Evolutionary conservation across 2,113 vertebrate genomes (phyloP), one percentile per base, ranked within the genome.

Genomic region (Vireo altiloquus): DNA sequence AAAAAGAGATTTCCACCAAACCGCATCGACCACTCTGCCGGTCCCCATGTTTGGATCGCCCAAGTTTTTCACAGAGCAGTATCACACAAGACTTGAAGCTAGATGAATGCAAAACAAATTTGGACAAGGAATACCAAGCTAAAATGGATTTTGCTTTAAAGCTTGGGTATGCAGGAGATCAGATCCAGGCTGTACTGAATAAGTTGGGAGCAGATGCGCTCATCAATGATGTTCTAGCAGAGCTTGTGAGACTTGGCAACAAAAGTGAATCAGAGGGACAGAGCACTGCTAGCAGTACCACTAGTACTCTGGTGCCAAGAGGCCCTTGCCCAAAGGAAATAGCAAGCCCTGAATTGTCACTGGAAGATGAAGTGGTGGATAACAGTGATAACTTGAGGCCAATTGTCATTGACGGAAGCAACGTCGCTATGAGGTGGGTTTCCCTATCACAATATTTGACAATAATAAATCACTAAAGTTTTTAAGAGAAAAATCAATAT

Each of bases 101-200:
- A 39, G 96, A 97, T 18, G 95, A 97, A 57, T 72, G 91, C 35
- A 96, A 96, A 93, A 83, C 95, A 25, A 96, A 97, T 87, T 89
- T 98, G 56, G 98, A 98, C 88, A 98, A 98, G 86, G 99, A 99
- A 89, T 99, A 99, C 92, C 99, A 99, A 97, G 98, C 98, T 50
- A 99, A 99, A 97, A 99, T 99, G 98, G 99, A 99, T 74, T 99
- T 99, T 97, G 99, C 99, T 78, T 97, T 99, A 97, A 99, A 99
- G 97, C 97, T 99, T 95, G 99, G 99, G 19, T 99, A 99, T 86
- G 98, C 98, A 2, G 98, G 99, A 71, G 99, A 99, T 92, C 99
- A 99, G 97, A 99, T 99, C 95, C 98, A 99, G 97, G 97, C 98
- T 23, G 99, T 99, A 87, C 98, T 99, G 93, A 98, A 98, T 94